These are phyloP conservation scores for Acanthoscelides obtectus DNA, from an alignment of 2,888 invertebrate species.

Conservation along the genomic window DNA sequence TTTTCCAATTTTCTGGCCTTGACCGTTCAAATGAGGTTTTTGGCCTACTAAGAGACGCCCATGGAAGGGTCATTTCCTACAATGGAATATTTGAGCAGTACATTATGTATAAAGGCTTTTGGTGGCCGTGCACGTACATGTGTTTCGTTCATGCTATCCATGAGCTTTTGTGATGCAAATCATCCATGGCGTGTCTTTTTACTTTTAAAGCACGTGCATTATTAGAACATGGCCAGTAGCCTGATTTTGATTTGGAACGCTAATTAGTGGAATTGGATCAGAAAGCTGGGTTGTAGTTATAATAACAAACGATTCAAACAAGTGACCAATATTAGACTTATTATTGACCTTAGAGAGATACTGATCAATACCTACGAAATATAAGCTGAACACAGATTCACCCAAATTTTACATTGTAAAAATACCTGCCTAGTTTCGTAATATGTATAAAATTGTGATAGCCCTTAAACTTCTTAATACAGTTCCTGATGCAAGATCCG, in stretches of 20 bases:
- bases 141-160: neutral
- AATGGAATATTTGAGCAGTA: neutral
- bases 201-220: neutral
- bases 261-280: neutral
- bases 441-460: too few species aligned
- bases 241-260: neutral
- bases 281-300: neutral
- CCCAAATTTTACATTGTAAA: too few species aligned
- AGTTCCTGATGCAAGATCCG: too few species aligned
- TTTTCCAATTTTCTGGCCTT: too few species aligned
- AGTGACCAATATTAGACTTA: neutral
- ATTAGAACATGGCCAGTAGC: neutral
- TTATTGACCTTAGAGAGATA: too few species aligned
- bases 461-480: too few species aligned
- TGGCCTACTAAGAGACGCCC: neutral
- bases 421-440: too few species aligned
- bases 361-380: too few species aligned
- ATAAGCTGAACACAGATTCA: too few species aligned
- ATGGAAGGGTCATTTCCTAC: neutral
- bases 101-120: neutral
- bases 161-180: neutral
- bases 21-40: too few species aligned
- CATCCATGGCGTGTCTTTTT: neutral
- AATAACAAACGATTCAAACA: neutral
- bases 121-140: neutral